Conservation (phyloP, 2,113 vertebrate species). For the Setophaga kirtlandii region DNA sequence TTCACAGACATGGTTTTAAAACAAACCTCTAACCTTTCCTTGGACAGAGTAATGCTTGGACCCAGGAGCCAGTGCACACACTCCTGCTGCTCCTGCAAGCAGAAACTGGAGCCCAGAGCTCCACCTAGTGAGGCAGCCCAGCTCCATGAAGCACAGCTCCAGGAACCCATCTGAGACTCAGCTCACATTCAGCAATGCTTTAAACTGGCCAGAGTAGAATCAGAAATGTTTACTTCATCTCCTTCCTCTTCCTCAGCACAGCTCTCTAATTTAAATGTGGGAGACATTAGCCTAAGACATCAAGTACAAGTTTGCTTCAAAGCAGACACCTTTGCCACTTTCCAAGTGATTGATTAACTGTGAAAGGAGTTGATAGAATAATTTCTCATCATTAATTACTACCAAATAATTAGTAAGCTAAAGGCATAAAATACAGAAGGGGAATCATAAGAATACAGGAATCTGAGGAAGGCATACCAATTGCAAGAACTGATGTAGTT, state of each 20-base stretch:
- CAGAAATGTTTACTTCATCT: background rate
- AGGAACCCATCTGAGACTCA: background rate
- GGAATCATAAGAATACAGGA: accelerated
- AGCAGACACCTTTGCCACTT: background rate
- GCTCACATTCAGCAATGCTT: background rate
- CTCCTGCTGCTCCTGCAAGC: background rate
- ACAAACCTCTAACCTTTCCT: background rate
- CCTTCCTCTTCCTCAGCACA: background rate
- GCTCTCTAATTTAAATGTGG: background rate
- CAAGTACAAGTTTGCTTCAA: background rate
- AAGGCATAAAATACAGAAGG: background rate
- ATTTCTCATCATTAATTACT: background rate
- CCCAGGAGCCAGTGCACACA: background rate
- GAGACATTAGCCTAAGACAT: background rate
- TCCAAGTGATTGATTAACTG: background rate
- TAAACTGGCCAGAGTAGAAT: background rate
- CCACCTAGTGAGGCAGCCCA: slow-evolving; percentile 51
- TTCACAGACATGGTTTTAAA: background rate
- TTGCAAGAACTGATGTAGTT: background rate
- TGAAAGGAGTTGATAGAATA: background rate
- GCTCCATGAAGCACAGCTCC: background rate
- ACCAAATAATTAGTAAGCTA: background rate
- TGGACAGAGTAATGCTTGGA: background rate
- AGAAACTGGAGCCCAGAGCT: slow-evolving; percentile 15
- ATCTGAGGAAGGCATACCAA: background rate